phyloP scores from a whole-genome alignment of 2,888 invertebrate genomes.

The Labia minor region DNA sequence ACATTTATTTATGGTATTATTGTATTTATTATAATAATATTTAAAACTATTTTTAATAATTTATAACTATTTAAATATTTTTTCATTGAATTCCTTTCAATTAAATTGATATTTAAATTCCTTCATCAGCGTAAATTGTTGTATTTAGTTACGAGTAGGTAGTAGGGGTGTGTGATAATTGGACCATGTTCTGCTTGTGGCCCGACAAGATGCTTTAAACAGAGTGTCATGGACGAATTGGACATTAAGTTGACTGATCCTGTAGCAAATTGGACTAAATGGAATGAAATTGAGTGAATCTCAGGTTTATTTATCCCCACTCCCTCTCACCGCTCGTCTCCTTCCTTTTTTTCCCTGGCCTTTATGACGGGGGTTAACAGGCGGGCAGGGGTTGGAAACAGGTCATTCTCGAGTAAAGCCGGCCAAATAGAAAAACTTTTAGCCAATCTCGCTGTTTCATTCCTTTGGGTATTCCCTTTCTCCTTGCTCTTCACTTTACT shows the following conservation, averaged over 20 bases:
- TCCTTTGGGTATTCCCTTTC: constrained; percentile 14
- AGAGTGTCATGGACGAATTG: constrained; percentile 5
- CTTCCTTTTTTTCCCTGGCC: background rate
- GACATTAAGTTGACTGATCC: background rate
- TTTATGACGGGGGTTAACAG: background rate
- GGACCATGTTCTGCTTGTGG: background rate
- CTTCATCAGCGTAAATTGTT: too few relatives aligned
- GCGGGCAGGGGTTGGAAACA: too few relatives aligned
- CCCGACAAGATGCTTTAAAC: background rate
- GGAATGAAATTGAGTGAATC: background rate
- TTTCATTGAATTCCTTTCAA: too few relatives aligned
- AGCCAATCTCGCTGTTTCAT: background rate
- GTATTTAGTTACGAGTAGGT: too few relatives aligned
- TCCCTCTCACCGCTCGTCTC: background rate
- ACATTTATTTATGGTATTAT: too few relatives aligned
- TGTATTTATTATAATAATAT: too few relatives aligned
- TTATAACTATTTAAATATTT: too few relatives aligned
- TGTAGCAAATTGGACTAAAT: background rate
- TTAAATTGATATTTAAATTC: too few relatives aligned
- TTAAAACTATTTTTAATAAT: too few relatives aligned
- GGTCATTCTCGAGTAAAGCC: constrained; percentile 6
- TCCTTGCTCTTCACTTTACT: constrained; percentile 16
- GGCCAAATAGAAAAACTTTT: background rate
- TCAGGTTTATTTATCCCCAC: background rate
- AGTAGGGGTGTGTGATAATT: background rate